phyloP scores from a whole-genome alignment of 2,113 vertebrate genomes.

The Phyllopteryx taeniolatus region DNA sequence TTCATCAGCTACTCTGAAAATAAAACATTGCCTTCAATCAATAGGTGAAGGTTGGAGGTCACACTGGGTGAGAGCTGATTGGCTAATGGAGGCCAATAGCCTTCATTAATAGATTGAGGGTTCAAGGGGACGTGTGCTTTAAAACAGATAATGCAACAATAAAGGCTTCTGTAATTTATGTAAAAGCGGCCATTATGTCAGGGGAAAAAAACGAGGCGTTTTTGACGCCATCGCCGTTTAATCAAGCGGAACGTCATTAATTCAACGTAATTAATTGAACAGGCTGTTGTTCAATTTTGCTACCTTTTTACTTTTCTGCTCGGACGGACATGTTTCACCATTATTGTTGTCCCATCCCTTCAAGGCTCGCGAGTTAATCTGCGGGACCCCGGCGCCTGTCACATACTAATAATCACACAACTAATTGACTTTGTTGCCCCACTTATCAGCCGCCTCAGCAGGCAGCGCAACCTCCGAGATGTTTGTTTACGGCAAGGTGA shows the following conservation, averaged over 20 bases:
- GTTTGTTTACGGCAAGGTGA: slow-evolving; percentile 55
- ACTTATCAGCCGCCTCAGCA: slow-evolving; percentile 56
- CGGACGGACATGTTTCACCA: slow-evolving; percentile 75
- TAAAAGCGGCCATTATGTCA: slow-evolving; percentile 73
- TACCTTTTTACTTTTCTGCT: slow-evolving; percentile 79
- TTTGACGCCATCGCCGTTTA: slow-evolving; percentile 71
- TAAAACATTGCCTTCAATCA: slow-evolving; percentile 51
- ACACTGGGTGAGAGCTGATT: slow-evolving; percentile 58
- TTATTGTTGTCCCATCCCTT: slow-evolving; percentile 78
- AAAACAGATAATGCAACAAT: slow-evolving; percentile 66
- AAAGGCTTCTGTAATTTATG: slow-evolving; percentile 75
- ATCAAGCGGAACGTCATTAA: slow-evolving; percentile 82
- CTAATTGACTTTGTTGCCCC: slow-evolving; percentile 75
- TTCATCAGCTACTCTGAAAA: slow-evolving; percentile 55
- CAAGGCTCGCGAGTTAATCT: slow-evolving; percentile 80
- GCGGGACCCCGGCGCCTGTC: slow-evolving; percentile 76
- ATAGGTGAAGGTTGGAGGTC: slow-evolving; percentile 68
- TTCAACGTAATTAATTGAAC: slow-evolving; percentile 79
- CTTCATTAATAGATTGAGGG: slow-evolving; percentile 66
- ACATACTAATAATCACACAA: slow-evolving; percentile 80
- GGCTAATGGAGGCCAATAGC: slow-evolving; percentile 66
- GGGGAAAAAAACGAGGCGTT: slow-evolving; percentile 46
- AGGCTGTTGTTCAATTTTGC: slow-evolving; percentile 73
- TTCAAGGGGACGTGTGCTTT: slow-evolving; percentile 53
- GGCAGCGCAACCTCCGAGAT: slow-evolving; percentile 52